Percentiles rank a stretch among this genome's conserved stretches.
These are phyloP conservation scores for Sesia bembeciformis DNA, from an alignment of 2,888 invertebrate genomes.

Conservation along the genomic window DNA sequence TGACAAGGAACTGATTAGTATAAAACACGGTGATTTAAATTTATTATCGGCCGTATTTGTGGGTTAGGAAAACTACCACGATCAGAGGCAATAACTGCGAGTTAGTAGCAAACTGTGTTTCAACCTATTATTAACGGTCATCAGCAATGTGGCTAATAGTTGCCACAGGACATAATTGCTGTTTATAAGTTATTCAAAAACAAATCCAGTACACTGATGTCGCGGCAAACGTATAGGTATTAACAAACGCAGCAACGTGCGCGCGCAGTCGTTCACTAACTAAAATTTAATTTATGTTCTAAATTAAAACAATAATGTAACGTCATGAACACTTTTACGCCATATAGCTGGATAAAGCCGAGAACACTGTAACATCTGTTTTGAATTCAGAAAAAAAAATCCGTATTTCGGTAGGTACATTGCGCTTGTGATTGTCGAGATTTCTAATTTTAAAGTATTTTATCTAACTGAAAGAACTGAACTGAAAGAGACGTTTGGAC, in stretches of 20 bases:
- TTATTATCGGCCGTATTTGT: neutral
- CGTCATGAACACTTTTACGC: too few relatives aligned
- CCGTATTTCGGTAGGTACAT: constrained; percentile 9
- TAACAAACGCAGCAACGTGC: too few relatives aligned
- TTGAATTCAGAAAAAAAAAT: constrained; percentile 11
- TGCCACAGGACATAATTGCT: constrained; percentile 21
- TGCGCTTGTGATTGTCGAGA: neutral
- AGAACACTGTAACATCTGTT: constrained; percentile 5
- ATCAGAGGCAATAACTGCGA: constrained; percentile 10
- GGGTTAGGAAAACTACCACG: constrained; percentile 14
- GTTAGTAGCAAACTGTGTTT: constrained; percentile 8
- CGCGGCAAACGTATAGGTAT: too few relatives aligned
- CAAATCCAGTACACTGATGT: constrained; percentile 1
- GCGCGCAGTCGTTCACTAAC: too few relatives aligned
- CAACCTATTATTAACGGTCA: constrained; percentile 32
- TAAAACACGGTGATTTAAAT: neutral
- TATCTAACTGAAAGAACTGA: too few relatives aligned
- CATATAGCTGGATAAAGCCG: too few relatives aligned
- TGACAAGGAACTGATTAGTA: too few relatives aligned
- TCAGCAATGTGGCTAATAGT: constrained; percentile 24
- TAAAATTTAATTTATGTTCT: too few relatives aligned
- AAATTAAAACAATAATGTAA: too few relatives aligned
- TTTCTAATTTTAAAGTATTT: too few relatives aligned
- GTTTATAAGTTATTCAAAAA: constrained; percentile 21
- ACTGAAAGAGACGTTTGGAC: too few relatives aligned